Conservation (phyloP, 2,113 vertebrate species). For the Myrmophylax atrothorax region DNA sequence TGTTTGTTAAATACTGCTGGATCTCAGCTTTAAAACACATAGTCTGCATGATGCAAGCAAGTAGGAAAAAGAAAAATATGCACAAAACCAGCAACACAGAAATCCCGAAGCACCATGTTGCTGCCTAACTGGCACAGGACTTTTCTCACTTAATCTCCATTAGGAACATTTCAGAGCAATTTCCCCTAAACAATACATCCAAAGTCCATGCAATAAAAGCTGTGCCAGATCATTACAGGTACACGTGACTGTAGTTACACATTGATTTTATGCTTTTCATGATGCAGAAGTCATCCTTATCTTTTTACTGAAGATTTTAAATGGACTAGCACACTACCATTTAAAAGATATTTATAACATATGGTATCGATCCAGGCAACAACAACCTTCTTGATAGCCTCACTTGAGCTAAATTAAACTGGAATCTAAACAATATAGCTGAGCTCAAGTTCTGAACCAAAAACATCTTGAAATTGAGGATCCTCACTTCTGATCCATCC, state of each 20-base stretch:
- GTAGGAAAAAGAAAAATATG: not conserved
- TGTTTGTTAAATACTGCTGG: not conserved
- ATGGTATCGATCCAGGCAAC: not conserved
- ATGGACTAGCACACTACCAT: not conserved
- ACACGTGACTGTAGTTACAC: constrained; percentile 5
- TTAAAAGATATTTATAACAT: not conserved
- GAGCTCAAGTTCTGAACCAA: not conserved
- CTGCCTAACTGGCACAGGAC: constrained; percentile 1
- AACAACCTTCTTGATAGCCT: not conserved
- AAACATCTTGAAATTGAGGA: not conserved
- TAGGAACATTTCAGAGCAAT: constrained; percentile 38
- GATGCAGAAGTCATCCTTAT: not conserved
- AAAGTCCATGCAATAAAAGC: constrained; percentile 55
- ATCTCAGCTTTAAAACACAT: not conserved
- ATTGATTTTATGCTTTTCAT: constrained; percentile 24
- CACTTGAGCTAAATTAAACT: not conserved
- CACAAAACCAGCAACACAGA: not conserved
- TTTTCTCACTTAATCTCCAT: constrained; percentile 20
- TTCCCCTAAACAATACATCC: constrained; percentile 37
- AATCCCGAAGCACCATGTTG: not conserved
- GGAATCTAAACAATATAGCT: not conserved
- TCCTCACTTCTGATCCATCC: not conserved
- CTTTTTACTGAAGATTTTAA: not conserved
- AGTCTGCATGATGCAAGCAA: not conserved
- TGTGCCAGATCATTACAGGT: constrained; percentile 4